phyloP scores from a whole-genome alignment of 2,113 vertebrate species.

The Caretta caretta region DNA sequence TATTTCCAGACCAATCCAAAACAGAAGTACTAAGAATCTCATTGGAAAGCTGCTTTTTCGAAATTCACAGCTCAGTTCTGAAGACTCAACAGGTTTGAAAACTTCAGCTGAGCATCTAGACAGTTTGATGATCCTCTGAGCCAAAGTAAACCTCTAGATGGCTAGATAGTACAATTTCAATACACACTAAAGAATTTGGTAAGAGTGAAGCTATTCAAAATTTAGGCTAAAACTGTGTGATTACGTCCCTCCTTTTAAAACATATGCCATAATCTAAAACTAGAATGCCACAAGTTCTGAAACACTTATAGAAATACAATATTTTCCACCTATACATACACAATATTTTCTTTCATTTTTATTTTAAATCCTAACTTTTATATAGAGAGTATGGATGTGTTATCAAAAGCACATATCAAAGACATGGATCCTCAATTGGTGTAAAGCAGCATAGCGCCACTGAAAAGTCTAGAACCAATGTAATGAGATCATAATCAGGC shows the following conservation, averaged over 20 bases:
- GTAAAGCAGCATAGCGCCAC: background rate
- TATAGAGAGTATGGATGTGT: background rate
- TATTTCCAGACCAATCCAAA: background rate
- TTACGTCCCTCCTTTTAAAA: background rate
- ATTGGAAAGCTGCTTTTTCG: background rate
- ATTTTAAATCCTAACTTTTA: background rate
- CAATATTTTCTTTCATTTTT: background rate
- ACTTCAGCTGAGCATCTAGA: background rate
- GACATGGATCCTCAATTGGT: background rate
- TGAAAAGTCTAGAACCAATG: background rate
- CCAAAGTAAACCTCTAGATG: background rate
- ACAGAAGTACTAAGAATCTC: background rate
- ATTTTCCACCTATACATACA: background rate
- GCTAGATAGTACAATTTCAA: background rate
- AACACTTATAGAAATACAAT: background rate
- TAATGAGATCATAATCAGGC: background rate
- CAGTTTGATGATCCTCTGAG: background rate
- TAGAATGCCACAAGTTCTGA: background rate
- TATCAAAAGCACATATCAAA: background rate
- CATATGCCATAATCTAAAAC: background rate
- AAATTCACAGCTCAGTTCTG: background rate
- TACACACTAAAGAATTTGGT: background rate
- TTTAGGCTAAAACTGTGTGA: background rate
- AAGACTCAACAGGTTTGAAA: background rate
- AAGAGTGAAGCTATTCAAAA: background rate